Base-by-base conservation (phyloP, 2,797 vertebrate species). In the Lagorchestes hirsutus region DNA sequence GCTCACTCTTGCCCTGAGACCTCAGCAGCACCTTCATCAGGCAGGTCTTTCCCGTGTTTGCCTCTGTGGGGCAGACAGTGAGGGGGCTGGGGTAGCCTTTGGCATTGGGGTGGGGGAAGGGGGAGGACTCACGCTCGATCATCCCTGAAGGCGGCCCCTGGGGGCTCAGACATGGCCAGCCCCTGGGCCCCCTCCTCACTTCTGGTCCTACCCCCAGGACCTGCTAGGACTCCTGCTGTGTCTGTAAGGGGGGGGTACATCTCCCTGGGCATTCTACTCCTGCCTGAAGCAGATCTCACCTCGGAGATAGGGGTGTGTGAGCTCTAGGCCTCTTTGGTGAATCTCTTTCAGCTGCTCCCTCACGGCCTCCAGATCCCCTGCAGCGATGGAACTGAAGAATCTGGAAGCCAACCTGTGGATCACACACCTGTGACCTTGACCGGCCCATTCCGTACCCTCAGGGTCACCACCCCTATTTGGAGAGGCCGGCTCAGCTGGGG, bases 21-120 rank as follows among this genome's bases (percentile, higher is more conserved):
- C 62, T 54, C 54, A 82, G 54, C 54, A 82, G 46, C 1, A 31
- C 92, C 62, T 74, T 93, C 92, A 93, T 93, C 92, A 93, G 46
- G 27, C 92, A 93, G 12, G 92, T 93, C 57, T 93, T 93, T 34
- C 92, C 92, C 1, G 59, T 93, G 11, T 3, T 28, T 24, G 3
- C 31, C 46, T 93, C 92, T 93, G 46, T 93, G 1, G 62, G 57
- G 62, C 55, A 14, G 24, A 3, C 11, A 57, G 29, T 13, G 55
- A n/a, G 50, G 29, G 87, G 18, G 8, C 27, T 62, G 59, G 29
- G 24, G 11, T 62, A 59, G 58, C 58, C 29, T 59, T 59, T 59
- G 58, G 29, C 11, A 29, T 29, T 0, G 3, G 28, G 12, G 11
- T 34, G 11, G 29, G 3, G 58, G 62, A 67, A 1, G 5, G 4